Evolutionary conservation across 2,113 vertebrate genomes (phyloP).

Genomic region (Heterotis niloticus): DNA sequence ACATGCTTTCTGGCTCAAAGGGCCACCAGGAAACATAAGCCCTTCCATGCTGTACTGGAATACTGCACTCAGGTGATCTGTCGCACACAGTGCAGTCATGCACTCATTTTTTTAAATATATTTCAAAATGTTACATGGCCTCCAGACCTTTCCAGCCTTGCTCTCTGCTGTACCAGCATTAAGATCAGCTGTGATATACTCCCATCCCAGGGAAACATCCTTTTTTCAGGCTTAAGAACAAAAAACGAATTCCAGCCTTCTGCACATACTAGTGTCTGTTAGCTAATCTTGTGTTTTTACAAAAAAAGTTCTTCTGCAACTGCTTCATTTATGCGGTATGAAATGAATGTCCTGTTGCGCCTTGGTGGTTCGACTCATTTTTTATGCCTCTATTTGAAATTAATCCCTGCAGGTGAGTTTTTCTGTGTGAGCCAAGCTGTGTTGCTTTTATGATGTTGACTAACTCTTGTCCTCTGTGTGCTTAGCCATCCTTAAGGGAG

Average conservation of each 20-base stretch:
- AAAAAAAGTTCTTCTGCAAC: conserved; percentile 7
- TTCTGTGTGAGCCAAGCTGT: background rate
- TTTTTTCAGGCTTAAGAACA: background rate
- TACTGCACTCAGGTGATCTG: conserved; percentile 67
- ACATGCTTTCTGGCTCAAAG: conserved; percentile 69
- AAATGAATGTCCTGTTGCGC: background rate
- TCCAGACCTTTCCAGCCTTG: background rate
- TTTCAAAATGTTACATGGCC: background rate
- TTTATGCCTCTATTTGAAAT: background rate
- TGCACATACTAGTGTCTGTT: background rate
- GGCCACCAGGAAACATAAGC: conserved; percentile 66
- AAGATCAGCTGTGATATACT: background rate
- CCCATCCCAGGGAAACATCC: background rate
- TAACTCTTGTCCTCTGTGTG: conserved; percentile 10
- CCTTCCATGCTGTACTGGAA: conserved; percentile 66
- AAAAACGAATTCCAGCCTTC: background rate
- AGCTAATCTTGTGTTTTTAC: background rate
- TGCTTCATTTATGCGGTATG: background rate
- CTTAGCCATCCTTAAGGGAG: conserved; percentile 70
- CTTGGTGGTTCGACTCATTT: background rate
- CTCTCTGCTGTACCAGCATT: background rate
- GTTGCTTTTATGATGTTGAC: background rate
- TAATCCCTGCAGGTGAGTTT: background rate
- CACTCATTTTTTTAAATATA: background rate
- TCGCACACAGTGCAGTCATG: background rate